Percentiles rank a stretch among this genome's conserved stretches.
These are phyloP conservation scores for Zosterops borbonicus DNA, from an alignment of 2,113 vertebrate species.

Conservation along the genomic window DNA sequence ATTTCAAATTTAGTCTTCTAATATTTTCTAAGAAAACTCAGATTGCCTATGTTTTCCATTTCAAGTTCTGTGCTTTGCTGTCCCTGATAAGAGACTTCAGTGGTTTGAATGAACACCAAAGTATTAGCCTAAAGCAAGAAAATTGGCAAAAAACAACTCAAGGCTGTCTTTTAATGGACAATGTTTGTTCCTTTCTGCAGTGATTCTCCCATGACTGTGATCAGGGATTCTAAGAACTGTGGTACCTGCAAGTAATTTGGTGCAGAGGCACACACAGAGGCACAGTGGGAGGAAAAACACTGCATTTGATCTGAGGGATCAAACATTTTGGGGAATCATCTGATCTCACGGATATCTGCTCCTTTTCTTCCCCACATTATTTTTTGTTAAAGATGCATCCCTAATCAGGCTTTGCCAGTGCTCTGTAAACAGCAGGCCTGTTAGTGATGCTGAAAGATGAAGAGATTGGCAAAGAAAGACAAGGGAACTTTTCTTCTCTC, in stretches of 20 bases:
- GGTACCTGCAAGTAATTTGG: slow-evolving; percentile 1
- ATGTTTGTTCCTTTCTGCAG: slow-evolving; percentile 27
- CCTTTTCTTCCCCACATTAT: neutral
- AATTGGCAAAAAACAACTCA: slow-evolving; percentile 22
- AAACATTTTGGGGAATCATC: neutral
- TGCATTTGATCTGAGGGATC: slow-evolving; percentile 34
- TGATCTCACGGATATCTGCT: slow-evolving; percentile 26
- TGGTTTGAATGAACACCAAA: slow-evolving; percentile 53
- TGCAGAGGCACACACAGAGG: neutral
- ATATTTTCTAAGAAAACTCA: slow-evolving; percentile 21
- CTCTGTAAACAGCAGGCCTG: neutral
- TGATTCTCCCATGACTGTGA: slow-evolving; percentile 32
- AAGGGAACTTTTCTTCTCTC: neutral
- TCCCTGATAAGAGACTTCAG: slow-evolving; percentile 63
- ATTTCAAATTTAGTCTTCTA: slow-evolving; percentile 7
- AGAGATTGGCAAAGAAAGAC: neutral
- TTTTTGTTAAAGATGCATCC: neutral
- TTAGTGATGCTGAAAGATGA: neutral
- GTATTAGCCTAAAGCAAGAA: slow-evolving; percentile 40
- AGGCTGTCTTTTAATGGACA: slow-evolving; percentile 53
- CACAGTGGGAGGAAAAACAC: neutral
- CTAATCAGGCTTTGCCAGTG: neutral
- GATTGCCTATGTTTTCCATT: neutral
- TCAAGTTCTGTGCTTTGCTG: slow-evolving; percentile 30
- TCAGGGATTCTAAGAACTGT: slow-evolving; percentile 36